Evolutionary conservation across 1,140 invertebrate genomes (phyloP).

Genomic region (Macrotrachela quadricornifera): DNA sequence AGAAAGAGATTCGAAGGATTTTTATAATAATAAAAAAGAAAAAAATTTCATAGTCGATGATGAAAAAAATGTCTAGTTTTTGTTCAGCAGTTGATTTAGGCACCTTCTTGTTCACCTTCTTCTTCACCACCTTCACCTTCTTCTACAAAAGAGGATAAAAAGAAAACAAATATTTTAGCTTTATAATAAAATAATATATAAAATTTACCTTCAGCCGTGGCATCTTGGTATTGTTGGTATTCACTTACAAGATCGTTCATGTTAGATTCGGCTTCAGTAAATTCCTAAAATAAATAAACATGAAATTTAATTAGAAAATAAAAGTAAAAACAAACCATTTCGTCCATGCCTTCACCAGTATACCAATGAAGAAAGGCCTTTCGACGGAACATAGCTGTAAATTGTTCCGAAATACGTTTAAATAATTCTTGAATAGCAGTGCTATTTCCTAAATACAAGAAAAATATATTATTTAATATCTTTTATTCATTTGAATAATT

Average conservation of each 20-base stretch:
- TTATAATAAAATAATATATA: no score
- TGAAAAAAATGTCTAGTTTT: no score
- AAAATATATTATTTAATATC: background rate
- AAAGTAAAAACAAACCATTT: conserved; percentile 34
- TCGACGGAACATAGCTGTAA: conserved; percentile 49
- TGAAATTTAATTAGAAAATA: conserved; percentile 38
- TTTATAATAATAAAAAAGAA: no score
- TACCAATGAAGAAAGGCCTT: conserved; percentile 62
- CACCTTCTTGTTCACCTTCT: background rate
- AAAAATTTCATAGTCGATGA: no score
- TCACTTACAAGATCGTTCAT: conserved; percentile 69
- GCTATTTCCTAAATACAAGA: conserved; percentile 15
- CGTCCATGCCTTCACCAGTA: conserved; percentile 59
- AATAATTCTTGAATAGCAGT: conserved; percentile 59
- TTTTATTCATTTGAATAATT: background rate
- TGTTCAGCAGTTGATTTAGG: no score
- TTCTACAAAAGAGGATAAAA: background rate
- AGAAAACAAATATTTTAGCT: no score
- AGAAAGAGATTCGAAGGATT: no score
- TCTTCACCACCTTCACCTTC: conserved; percentile 1
- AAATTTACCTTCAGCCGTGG: conserved; percentile 15
- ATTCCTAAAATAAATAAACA: conserved; percentile 34
- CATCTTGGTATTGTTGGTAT: conserved; percentile 75
- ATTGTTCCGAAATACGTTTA: conserved; percentile 51
- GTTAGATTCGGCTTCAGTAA: conserved; percentile 50